Evolutionary conservation across 1,140 invertebrate genomes (phyloP), one percentile per base, ranked within the genome.

Genomic region (Macrobrachium rosenbergii): DNA sequence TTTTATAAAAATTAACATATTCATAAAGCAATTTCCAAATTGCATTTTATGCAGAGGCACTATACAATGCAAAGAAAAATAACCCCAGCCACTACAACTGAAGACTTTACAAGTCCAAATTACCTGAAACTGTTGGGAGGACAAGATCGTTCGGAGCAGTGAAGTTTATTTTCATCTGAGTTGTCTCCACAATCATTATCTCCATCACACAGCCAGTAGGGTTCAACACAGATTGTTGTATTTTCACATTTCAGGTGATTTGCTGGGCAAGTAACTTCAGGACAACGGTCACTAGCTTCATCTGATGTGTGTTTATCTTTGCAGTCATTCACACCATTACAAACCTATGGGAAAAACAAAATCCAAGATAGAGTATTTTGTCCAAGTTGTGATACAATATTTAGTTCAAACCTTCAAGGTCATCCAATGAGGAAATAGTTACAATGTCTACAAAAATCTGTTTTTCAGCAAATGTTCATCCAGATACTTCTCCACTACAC

Each of bases 101-200:
- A 23, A 58, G 12, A 63, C 52, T 43, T 17, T 28, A 77, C 87
- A 84, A 16, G 75, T 58, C 43, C 16, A 73, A 19, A 28, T 81
- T 87, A 93, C 90, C 94, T 94, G 93, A 98, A 98, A 90, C 96
- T 97, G 90, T 98, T 98, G 43, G 96, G 95, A 0, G 97, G 97
- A 91, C 97, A 99, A 0, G 96, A 96, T 87, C 97, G 93, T 89
- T 97, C 95, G 0, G 96, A 95, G 91, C 98, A 99, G 90, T 98
- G 95, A 59, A 97, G 91, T 0, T 96, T 94, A 94, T 98, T 96
- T 92, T 99, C 98, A 91, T 99, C 98, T 0, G 96, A 96, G 91
- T 98, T 98, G 91, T 99, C 98, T 0, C 97, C 97, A 91, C 98
- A 99, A 92, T 99, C 98, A 91, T 98, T 98, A 88, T 96, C 97